Evolutionary conservation across 2,113 vertebrate species (phyloP), one percentile per base, ranked within the genome.

Genomic region (Falcunculus frontatus): DNA sequence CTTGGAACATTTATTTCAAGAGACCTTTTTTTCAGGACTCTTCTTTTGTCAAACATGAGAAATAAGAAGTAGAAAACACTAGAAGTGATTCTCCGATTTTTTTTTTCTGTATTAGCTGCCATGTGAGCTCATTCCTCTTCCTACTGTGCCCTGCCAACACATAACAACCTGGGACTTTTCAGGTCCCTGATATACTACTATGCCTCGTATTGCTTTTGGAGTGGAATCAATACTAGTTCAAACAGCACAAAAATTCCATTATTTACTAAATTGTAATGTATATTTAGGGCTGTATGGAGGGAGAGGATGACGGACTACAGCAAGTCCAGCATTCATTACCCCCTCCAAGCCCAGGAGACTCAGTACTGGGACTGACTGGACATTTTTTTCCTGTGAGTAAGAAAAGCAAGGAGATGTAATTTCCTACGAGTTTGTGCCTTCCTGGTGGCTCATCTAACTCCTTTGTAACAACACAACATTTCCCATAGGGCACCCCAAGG

Each of bases 131-230:
- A 26, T 81, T 92, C 50, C 4, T 81, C 7, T 81, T 89, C 41
- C 16, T 76, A 1, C 15, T 12, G 3, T 79, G 11, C 22, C 15
- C 13, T 55, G 37, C 32, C 13, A 88, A 16, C 33, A 26, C 9
- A 1, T 33, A 57, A n/a, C 49, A 78, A 29, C 22, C 50, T 75
- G 46, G 8, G 41, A 50, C 18, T 46, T 72, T 32, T 7, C 46
- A 37, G 7, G 30, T 41, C 52, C 33, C 33, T 76, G 50, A 41
- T 41, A 16, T 22, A 46, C 33, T 65, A 35, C 52, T 0, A 0
- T 76, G 35, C 13, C 46, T 89, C 63, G 16, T 63, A 19, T 41
- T 46, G 46, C 46, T 41, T 85, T 76, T 76, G 63, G 41, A 85
- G 33, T 50, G 52, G 21, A 85, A 72, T 50, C 69, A 64, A 50